Evolutionary conservation across 1,140 invertebrate species (phyloP).

Genomic region (Drosophila ananassae): DNA sequence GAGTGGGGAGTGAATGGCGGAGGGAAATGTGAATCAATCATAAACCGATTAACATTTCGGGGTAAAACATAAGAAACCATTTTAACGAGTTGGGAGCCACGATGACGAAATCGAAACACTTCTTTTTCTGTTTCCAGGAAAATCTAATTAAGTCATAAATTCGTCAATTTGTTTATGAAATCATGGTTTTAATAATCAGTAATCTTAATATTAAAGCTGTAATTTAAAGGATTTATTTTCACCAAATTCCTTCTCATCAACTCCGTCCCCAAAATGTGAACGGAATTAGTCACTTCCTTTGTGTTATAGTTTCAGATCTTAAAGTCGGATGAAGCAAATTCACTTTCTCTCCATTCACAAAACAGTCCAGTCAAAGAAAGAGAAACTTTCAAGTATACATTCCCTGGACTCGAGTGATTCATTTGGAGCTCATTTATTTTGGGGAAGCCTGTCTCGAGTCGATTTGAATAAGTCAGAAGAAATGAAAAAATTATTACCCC

Average conservation of each 20-base stretch:
- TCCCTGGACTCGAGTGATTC: slow-evolving; percentile 15
- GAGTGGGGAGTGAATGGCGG: neutral
- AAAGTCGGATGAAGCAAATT: neutral
- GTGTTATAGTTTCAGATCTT: neutral
- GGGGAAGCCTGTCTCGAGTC: slow-evolving; percentile 37
- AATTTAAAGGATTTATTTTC: too few relatives aligned
- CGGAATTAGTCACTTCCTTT: neutral
- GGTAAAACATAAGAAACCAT: neutral
- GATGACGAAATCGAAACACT: neutral
- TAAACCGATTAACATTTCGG: neutral
- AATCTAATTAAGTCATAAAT: too few relatives aligned
- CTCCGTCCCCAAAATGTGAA: too few relatives aligned
- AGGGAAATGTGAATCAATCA: slow-evolving; percentile 19
- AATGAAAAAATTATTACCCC: slow-evolving; percentile 1
- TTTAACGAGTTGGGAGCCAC: too few relatives aligned
- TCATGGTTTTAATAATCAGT: too few relatives aligned
- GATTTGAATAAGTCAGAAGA: slow-evolving; percentile 26
- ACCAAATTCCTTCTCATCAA: too few relatives aligned
- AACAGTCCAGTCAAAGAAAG: neutral
- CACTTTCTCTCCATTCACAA: neutral
- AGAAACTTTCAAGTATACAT: neutral
- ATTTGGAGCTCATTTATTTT: slow-evolving; percentile 34
- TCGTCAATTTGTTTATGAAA: too few relatives aligned
- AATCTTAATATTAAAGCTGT: too few relatives aligned
- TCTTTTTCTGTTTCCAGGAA: too few relatives aligned